Base-by-base conservation (phyloP, 1,140 invertebrate genomes). In the Sweltsa coloradensis region DNA sequence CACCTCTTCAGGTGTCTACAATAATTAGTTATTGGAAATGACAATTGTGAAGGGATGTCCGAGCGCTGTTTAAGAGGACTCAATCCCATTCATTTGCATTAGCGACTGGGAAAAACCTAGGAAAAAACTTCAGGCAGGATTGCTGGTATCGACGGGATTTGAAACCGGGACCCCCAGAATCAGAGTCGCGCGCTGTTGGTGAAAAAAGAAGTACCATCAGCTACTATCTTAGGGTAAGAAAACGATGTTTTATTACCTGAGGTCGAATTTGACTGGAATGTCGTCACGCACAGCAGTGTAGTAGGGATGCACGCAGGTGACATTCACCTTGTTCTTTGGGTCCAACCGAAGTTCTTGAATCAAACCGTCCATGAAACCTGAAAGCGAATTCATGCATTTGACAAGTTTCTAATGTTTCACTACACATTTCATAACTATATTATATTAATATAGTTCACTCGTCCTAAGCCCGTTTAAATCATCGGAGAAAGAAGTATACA, bases 221-320 rank as follows among this genome's bases (percentile, higher is more conserved):
- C n/a, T n/a, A n/a, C n/a, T n/a, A n/a, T n/a, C n/a, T n/a, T n/a
- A n/a, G n/a, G n/a, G n/a, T n/a, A n/a, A n/a, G n/a, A n/a, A n/a
- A n/a, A n/a, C n/a, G n/a, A n/a, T n/a, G n/a, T n/a, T n/a, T 36
- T 7, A 2, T 43, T 46, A 46, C 45, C 45, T 25, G 3, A 46
- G 14, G 19, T 46, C 1, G 5, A 39, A 19, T 21, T 24, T 13
- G 5, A 26, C 34, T 13, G 25, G 34, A 5, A 40, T 25, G 13
- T 47, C 45, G 16, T 23, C 14, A 18, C 22, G 7, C 5, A 3
- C 25, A 36, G 18, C 16, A 9, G 23, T 16, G 3, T 27, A 18
- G 23, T 41, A 47, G 16, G 29, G 23, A 19, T 41, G 45, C n/a
- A 26, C 25, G 21, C 22, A 39, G 13, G 45, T 47, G 13, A 47